phyloP scores from a whole-genome alignment of 1,140 invertebrate genomes.

The Drosophila sp. region DNA sequence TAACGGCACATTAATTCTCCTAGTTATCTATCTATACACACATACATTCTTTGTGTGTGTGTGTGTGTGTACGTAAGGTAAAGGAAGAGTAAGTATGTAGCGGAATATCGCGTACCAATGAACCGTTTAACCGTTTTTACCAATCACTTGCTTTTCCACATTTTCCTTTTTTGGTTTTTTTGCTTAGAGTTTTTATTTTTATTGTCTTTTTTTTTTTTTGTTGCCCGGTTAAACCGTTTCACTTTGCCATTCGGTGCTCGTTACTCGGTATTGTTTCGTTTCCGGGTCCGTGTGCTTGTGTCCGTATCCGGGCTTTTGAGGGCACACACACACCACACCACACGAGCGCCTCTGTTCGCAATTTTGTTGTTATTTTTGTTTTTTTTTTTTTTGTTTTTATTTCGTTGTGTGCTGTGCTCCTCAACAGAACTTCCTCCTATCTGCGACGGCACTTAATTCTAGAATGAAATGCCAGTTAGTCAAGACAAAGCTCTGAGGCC shows the following conservation, averaged over 20 bases:
- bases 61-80: conserved; percentile 12
- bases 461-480: conserved; percentile 54
- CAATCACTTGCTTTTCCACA: not conserved
- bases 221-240: conserved; percentile 30
- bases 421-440: conserved; percentile 44
- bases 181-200: not conserved
- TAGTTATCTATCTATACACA: not conserved
- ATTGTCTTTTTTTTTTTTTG: conserved; percentile 15
- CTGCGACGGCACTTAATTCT: conserved; percentile 72
- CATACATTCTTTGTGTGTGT: not conserved
- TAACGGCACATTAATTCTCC: conserved; percentile 6
- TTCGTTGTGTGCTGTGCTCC: not conserved
- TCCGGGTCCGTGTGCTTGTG: conserved; percentile 36
- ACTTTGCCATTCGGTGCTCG: conserved; percentile 25
- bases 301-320: conserved; percentile 21
- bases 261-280: conserved; percentile 30
- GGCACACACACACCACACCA: conserved; percentile 1
- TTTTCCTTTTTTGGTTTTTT: not conserved
- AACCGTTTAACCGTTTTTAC: conserved; percentile 1
- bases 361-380: not conserved
- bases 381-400: conserved; percentile 21
- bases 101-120: not conserved
- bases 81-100: not conserved
- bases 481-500: conserved; percentile 35
- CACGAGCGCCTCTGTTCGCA: conserved; percentile 7